Conservation (phyloP, 2,797 vertebrate species). For the Cephalopachus bancanus region DNA sequence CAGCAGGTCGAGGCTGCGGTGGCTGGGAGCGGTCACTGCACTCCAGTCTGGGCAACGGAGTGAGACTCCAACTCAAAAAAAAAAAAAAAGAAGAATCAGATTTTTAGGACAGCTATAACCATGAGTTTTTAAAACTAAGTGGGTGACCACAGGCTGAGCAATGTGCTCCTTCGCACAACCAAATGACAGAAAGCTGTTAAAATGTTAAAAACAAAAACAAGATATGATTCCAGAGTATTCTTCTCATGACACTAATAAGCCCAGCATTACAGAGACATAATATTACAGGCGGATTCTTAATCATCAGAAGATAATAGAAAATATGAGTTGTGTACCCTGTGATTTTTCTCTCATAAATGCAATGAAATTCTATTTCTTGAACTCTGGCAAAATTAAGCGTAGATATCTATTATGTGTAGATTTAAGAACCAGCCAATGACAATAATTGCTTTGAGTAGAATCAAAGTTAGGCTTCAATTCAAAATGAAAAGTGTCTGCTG, state of each 20-base stretch:
- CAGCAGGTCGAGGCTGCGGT: too few relatives aligned
- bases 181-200: not conserved
- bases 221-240: constrained; percentile 3
- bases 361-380: constrained; percentile 4
- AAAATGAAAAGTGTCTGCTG: not conserved
- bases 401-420: not conserved
- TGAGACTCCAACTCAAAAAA: too few relatives aligned
- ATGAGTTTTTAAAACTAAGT: not conserved
- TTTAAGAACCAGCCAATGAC: not conserved
- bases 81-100: not conserved
- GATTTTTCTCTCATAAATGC: not conserved
- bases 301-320: not conserved
- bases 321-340: not conserved
- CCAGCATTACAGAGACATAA: not conserved
- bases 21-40: too few relatives aligned
- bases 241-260: not conserved
- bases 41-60: too few relatives aligned
- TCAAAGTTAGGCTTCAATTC: not conserved
- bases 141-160: not conserved
- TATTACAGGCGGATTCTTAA: not conserved
- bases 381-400: not conserved
- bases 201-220: not conserved
- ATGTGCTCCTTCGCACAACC: accelerated
- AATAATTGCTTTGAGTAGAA: not conserved
- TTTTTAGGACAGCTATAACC: not conserved